phyloP scores from a whole-genome alignment of 2,113 vertebrate genomes.

The Xenotilapia caudafasciata region DNA sequence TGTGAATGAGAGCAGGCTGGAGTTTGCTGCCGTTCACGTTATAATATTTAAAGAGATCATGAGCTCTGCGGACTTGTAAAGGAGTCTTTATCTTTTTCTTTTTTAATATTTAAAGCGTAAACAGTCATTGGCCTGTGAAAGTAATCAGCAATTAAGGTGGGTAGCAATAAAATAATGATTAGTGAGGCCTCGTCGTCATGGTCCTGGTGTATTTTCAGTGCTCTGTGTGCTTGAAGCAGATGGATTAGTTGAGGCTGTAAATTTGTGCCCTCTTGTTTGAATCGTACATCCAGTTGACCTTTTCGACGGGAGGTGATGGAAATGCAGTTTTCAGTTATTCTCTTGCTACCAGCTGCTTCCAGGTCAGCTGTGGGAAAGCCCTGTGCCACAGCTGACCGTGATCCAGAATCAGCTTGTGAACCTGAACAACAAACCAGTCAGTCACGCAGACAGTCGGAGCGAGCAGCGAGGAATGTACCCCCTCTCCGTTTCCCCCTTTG shows the following conservation, averaged over 20 bases:
- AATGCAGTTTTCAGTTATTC: background rate
- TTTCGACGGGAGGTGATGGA: background rate
- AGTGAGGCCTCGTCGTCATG: background rate
- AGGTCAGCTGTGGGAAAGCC: conserved; percentile 60
- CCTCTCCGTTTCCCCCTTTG: conserved; percentile 10
- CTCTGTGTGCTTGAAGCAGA: background rate
- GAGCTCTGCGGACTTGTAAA: background rate
- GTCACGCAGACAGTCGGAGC: conserved; percentile 14
- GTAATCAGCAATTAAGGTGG: background rate
- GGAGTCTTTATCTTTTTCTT: background rate
- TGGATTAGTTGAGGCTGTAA: background rate
- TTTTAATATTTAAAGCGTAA: background rate
- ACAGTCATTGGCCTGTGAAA: background rate
- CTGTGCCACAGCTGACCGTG: conserved; percentile 45
- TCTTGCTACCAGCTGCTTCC: conserved; percentile 42
- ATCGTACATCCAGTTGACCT: background rate
- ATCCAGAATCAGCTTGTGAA: conserved; percentile 20
- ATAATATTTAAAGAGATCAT: background rate
- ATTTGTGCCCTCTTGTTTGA: background rate
- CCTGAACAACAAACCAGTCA: conserved; percentile 28
- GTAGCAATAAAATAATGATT: background rate
- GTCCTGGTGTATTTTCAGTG: background rate
- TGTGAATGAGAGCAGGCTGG: background rate
- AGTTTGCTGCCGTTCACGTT: background rate
- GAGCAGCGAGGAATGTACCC: conserved; percentile 48